Percentiles rank a stretch among this genome's conserved stretches.
Evolutionary conservation across 2,888 invertebrate genomes (phyloP).

Genomic region (Eilema caniola): DNA sequence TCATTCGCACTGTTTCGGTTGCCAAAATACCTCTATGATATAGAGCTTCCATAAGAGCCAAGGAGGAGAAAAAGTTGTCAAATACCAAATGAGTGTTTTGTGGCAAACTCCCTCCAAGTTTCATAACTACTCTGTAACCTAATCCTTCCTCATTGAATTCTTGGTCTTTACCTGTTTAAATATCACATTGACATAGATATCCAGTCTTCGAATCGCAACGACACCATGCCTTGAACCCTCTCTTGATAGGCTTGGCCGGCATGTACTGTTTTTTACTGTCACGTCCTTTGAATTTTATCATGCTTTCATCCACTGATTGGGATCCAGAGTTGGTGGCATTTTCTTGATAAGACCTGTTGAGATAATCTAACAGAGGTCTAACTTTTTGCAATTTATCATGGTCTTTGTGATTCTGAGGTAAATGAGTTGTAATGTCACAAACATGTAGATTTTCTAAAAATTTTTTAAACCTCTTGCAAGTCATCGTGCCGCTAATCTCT

Average conservation of each 20-base stretch:
- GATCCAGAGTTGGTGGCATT: conserved; percentile 24
- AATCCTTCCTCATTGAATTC: conserved; percentile 37
- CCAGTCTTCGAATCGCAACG: conserved; percentile 44
- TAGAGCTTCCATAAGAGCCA: conserved; percentile 27
- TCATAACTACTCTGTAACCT: conserved; percentile 29
- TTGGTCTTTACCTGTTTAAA: conserved; percentile 45
- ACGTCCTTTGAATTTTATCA: conserved; percentile 43
- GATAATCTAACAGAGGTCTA: conserved; percentile 24
- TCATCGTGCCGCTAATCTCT: conserved; percentile 29
- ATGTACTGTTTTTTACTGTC: conserved; percentile 45
- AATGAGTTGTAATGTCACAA: conserved; percentile 26
- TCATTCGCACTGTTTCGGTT: conserved; percentile 19
- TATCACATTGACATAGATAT: conserved; percentile 45
- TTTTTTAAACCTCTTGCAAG: conserved; percentile 30
- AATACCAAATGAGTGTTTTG: conserved; percentile 19
- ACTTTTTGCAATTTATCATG: conserved; percentile 35
- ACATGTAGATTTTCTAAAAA: conserved; percentile 25
- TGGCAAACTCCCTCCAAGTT: not conserved
- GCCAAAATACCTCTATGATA: conserved; percentile 25
- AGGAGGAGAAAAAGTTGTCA: conserved; percentile 27
- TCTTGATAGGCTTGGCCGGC: conserved; percentile 51
- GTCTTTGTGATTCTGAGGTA: conserved; percentile 18
- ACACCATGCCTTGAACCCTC: conserved; percentile 52
- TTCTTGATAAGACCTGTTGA: conserved; percentile 25
- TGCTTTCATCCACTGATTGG: conserved; percentile 33